A percentile compares a stretch with the other conserved stretches of the same genome.
phyloP scores from a whole-genome alignment of 2,888 invertebrate genomes.

The Lasioglossum lativentre region DNA sequence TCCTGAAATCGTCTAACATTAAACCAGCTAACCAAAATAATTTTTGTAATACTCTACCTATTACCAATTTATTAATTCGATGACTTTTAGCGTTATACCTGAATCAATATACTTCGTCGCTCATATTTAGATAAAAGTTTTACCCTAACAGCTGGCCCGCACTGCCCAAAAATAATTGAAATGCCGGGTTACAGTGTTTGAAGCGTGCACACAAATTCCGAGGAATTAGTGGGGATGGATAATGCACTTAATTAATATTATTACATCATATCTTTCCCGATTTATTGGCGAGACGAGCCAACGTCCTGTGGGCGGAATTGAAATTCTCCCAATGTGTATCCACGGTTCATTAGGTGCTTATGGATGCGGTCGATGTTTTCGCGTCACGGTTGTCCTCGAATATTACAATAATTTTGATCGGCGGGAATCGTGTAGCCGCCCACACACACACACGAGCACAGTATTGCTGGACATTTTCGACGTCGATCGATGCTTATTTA shows the following conservation, averaged over 20 bases:
- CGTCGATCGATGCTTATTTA: constrained; percentile 40
- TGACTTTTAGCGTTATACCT: neutral
- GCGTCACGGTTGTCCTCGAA: constrained; percentile 25
- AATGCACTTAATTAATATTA: constrained; percentile 30
- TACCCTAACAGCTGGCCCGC: neutral
- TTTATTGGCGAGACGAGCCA: constrained; percentile 13
- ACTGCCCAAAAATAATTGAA: neutral
- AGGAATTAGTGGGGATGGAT: neutral
- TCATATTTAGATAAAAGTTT: neutral
- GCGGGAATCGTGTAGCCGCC: constrained; percentile 16
- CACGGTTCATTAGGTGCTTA: constrained; percentile 47
- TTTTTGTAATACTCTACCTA: neutral
- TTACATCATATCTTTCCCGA: constrained; percentile 5
- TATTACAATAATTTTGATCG: constrained; percentile 57
- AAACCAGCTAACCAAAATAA: neutral
- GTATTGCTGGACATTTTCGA: constrained; percentile 39
- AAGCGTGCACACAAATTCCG: neutral
- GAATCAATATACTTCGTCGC: neutral
- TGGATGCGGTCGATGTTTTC: constrained; percentile 27
- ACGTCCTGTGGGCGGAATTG: constrained; percentile 1
- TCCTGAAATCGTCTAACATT: neutral
- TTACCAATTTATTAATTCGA: neutral
- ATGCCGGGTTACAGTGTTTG: neutral
- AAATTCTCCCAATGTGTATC: constrained; percentile 30
- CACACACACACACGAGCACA: constrained; percentile 12